A percentile compares a stretch with the other conserved stretches of the same genome.
These are phyloP conservation scores for Hemibagrus wyckioides DNA, from an alignment of 2,113 vertebrate species.

Conservation along the genomic window DNA sequence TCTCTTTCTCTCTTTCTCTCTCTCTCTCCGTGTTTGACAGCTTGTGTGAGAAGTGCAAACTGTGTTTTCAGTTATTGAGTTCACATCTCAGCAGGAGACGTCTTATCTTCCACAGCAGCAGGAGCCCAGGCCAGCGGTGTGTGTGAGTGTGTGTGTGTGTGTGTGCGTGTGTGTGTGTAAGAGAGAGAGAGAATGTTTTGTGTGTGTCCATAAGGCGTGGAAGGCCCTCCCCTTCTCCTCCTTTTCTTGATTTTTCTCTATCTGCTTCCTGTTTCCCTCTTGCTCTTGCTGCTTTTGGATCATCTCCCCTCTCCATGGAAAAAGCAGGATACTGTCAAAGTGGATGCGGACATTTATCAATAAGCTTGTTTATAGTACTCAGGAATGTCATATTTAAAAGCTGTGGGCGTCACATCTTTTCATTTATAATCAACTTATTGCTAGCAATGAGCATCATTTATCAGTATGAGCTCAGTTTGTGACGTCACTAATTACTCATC, in stretches of 20 bases:
- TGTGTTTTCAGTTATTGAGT: constrained; percentile 59
- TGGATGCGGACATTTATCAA: background rate
- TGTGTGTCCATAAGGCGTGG: constrained; percentile 17
- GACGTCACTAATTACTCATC: background rate
- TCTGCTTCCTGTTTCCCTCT: background rate
- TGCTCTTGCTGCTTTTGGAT: background rate
- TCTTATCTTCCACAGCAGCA: constrained; percentile 62
- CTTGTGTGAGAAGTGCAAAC: constrained; percentile 58
- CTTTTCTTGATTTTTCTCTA: constrained; percentile 13
- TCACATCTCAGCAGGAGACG: constrained; percentile 59
- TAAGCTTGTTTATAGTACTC: background rate
- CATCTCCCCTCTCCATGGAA: background rate
- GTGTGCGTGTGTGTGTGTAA: constrained; percentile 13
- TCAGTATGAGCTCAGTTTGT: background rate
- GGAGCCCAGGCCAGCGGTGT: constrained; percentile 57
- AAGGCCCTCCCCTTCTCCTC: constrained; percentile 19
- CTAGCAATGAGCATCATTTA: background rate
- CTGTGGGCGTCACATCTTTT: background rate
- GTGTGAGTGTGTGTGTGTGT: constrained; percentile 3
- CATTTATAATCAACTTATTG: background rate
- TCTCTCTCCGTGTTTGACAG: constrained; percentile 50
- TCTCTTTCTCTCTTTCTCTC: background rate
- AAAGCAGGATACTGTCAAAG: background rate
- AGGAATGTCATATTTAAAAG: background rate
- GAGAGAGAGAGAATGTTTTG: background rate